phyloP scores from a whole-genome alignment of 1,140 invertebrate genomes.

The Bombyx mori region ASM3026992v2 NC_085118.1:8035001-8035500 shows the following conservation, averaged over 20 bases:
- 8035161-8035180: conserved; percentile 67
- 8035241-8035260: conserved; percentile 63
- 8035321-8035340: background rate
- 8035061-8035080: conserved; percentile 28
- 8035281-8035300: conserved; percentile 17
- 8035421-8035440: no score
- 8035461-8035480: no score
- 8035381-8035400: no score
- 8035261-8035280: conserved; percentile 31
- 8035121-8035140: conserved; percentile 67
- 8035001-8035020: background rate
- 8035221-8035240: conserved; percentile 60
- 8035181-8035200: conserved; percentile 67
- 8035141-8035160: conserved; percentile 71
- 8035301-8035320: conserved; percentile 18
- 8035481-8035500: no score
- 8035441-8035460: no score
- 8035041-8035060: background rate
- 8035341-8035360: no score
- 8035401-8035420: no score
- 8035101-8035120: conserved; percentile 69
- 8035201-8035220: conserved; percentile 48
- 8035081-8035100: conserved; percentile 53
- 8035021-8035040: background rate
- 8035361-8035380: no score